A percentile compares a stretch with the other conserved stretches of the same genome.
phyloP scores from a whole-genome alignment of 2,888 invertebrate species.

The Emmelina monodactyla region DNA sequence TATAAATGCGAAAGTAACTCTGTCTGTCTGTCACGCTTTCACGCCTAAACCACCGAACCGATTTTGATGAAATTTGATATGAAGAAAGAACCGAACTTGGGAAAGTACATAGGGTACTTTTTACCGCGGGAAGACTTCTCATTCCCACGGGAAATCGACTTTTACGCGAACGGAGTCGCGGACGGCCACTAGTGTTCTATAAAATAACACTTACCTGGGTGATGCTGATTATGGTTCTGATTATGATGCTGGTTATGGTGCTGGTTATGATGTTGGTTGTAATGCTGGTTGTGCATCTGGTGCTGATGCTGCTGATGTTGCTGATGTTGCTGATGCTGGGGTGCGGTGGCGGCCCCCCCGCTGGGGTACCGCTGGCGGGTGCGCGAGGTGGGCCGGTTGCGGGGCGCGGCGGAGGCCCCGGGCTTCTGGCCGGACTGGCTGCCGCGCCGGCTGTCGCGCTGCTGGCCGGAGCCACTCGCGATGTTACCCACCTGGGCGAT shows the following conservation, averaged over 20 bases:
- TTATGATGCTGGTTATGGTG: slow-evolving; percentile 35
- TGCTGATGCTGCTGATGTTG: slow-evolving; percentile 27
- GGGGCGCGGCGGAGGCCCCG: slow-evolving; percentile 23
- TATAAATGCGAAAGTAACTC: too few relatives aligned
- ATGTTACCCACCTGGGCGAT: slow-evolving; percentile 34
- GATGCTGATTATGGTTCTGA: slow-evolving; percentile 21
- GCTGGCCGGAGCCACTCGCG: slow-evolving; percentile 37
- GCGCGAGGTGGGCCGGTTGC: slow-evolving; percentile 35
- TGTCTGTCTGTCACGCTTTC: too few relatives aligned
- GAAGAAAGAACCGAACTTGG: too few relatives aligned
- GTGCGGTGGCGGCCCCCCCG: slow-evolving; percentile 26
- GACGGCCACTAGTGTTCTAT: too few relatives aligned
- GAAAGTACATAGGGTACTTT: too few relatives aligned
- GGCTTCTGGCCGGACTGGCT: slow-evolving; percentile 23
- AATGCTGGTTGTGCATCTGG: slow-evolving; percentile 24
- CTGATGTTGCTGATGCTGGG: slow-evolving; percentile 27
- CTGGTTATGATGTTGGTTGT: slow-evolving; percentile 22
- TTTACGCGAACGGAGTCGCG: too few relatives aligned
- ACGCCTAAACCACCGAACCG: too few relatives aligned
- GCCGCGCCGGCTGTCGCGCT: slow-evolving; percentile 42
- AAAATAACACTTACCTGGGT: too few relatives aligned
- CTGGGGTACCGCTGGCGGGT: slow-evolving; percentile 35
- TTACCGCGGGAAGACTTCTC: too few relatives aligned
- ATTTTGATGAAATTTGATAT: too few relatives aligned
- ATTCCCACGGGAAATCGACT: too few relatives aligned